Conservation (phyloP, 2,888 invertebrate species). For the Lottia gigantea region DNA sequence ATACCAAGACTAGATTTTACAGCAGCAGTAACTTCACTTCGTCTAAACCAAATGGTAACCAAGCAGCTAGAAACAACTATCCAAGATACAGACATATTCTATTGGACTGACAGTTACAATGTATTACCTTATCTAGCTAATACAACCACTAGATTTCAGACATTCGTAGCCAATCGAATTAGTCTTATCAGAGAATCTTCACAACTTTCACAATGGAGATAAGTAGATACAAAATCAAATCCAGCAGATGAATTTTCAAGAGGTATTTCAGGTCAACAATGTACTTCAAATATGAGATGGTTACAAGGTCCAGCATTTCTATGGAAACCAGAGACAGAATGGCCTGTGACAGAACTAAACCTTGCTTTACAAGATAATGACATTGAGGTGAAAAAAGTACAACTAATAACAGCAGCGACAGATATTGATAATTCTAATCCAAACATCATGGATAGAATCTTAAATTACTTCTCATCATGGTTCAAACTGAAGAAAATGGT, state of each 20-base stretch:
- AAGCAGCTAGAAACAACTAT: neutral
- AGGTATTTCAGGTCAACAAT: slow-evolving; percentile 14
- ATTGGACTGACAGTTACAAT: neutral
- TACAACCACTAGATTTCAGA: neutral
- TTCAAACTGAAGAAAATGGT: neutral
- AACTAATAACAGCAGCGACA: neutral
- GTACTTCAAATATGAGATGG: slow-evolving; percentile 1
- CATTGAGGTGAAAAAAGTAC: slow-evolving; percentile 14
- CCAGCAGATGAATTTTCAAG: slow-evolving; percentile 11
- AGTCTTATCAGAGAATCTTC: slow-evolving; percentile 9
- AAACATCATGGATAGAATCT: neutral
- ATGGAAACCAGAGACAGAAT: slow-evolving; percentile 4
- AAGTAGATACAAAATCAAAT: slow-evolving; percentile 3
- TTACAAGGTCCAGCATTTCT: slow-evolving; percentile 4
- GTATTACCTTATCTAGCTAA: neutral
- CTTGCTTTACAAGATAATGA: neutral
- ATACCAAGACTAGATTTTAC: slow-evolving; percentile 18
- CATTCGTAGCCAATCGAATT: no score
- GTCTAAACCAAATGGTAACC: neutral
- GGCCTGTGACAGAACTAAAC: neutral
- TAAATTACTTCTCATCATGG: slow-evolving; percentile 4
- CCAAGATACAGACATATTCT: neutral
- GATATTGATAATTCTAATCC: neutral
- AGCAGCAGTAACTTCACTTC: neutral
- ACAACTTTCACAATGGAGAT: neutral